Evolutionary conservation across 23 tunicate genomes (phyloP).

Genomic region (Ascidia mentula): DNA sequence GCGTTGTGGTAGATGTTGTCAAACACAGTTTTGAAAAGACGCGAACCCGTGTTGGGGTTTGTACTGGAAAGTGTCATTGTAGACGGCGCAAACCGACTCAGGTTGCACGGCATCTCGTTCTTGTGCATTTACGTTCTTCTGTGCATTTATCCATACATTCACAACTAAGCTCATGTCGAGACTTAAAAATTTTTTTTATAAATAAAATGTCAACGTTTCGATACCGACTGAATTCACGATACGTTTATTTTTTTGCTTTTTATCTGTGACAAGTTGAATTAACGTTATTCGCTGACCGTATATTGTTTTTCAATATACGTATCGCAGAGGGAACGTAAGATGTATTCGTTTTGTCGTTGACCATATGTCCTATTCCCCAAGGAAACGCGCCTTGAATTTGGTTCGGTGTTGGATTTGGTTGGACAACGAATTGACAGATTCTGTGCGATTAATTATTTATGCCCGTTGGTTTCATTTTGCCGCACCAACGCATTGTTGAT

Average conservation of each 20-base stretch:
- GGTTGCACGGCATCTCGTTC: too few species aligned
- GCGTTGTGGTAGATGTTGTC: not conserved
- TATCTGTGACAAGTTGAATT: too few species aligned
- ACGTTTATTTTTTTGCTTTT: too few species aligned
- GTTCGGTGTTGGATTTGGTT: not conserved
- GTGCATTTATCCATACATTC: too few species aligned
- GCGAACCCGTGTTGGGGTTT: not conserved
- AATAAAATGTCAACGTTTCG: too few species aligned
- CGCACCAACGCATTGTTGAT: not conserved
- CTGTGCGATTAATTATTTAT: constrained; percentile 7
- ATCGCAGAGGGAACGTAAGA: too few species aligned
- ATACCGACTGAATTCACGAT: too few species aligned
- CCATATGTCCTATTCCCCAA: not conserved
- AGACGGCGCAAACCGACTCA: not conserved
- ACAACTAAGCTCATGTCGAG: too few species aligned
- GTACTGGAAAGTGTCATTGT: not conserved
- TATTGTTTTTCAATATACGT: too few species aligned
- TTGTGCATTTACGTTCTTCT: too few species aligned
- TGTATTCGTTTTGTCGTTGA: not conserved
- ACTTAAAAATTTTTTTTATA: too few species aligned
- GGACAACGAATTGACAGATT: not conserved
- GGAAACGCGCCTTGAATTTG: not conserved
- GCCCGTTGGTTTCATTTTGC: not conserved
- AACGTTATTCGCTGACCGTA: too few species aligned
- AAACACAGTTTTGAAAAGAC: not conserved